A percentile compares a stretch with the other conserved stretches of the same genome.
Conservation (phyloP, 2,113 vertebrate genomes). For the Micronycteris hirsuta region DNA sequence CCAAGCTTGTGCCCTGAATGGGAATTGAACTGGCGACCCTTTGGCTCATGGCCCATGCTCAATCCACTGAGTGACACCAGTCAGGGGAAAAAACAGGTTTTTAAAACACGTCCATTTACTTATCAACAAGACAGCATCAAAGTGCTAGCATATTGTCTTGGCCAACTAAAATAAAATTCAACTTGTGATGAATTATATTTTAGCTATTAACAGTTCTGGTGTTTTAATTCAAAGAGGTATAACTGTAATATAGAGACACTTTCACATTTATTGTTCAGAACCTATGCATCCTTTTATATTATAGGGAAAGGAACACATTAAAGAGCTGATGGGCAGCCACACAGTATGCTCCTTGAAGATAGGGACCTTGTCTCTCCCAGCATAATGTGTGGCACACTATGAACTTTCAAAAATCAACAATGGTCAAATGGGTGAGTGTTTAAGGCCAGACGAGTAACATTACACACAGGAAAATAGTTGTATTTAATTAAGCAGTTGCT, state of each 20-base stretch:
- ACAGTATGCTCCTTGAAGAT: neutral
- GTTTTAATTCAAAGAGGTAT: neutral
- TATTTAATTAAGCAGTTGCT: neutral
- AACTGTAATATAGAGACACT: neutral
- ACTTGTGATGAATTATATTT: neutral
- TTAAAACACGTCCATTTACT: neutral
- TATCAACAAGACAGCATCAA: neutral
- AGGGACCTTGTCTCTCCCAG: neutral
- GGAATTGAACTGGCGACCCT: too few species aligned
- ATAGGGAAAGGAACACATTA: neutral
- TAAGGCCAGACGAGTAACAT: neutral
- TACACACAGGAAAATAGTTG: neutral
- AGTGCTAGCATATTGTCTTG: neutral
- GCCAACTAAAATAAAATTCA: neutral
- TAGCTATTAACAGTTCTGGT: neutral
- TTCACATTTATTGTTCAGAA: neutral
- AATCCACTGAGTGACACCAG: too few species aligned
- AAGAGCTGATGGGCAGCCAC: neutral
- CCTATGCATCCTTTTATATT: neutral
- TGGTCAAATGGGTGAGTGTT: neutral
- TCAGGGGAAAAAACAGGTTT: neutral
- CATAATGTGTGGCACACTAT: fast-evolving
- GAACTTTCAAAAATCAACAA: neutral
- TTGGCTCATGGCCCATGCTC: too few species aligned
- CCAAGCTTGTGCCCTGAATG: too few species aligned